These are phyloP conservation scores for Heterohyrax brucei DNA, from an alignment of 2,797 vertebrate genomes.

Conservation along the genomic window DNA sequence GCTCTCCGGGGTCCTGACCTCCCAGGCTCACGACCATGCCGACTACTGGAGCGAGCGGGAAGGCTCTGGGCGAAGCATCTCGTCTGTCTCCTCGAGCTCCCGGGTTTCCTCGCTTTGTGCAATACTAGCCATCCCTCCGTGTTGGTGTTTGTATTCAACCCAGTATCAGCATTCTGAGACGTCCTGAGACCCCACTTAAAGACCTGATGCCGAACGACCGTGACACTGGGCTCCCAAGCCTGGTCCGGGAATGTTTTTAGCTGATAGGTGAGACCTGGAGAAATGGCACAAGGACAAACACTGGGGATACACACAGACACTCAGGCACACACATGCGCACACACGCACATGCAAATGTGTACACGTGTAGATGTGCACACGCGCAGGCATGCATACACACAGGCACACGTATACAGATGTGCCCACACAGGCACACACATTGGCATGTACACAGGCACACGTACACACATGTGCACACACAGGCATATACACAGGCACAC, in stretches of 20 bases:
- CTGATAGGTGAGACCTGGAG: constrained; percentile 38
- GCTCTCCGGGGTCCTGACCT: no score
- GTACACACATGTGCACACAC: no score
- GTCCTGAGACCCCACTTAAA: not conserved
- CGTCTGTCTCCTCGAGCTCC: not conserved
- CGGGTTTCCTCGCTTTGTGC: not conserved
- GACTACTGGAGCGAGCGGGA: not conserved
- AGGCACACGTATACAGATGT: no score
- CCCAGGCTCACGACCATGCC: not conserved
- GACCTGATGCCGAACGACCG: not conserved
- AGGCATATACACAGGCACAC: no score
- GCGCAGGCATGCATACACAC: not conserved
- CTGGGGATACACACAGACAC: no score
- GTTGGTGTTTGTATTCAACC: not conserved
- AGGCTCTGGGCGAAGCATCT: not conserved
- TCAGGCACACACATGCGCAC: no score
- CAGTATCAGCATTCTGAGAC: not conserved
- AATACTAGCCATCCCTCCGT: not conserved
- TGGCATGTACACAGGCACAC: no score
- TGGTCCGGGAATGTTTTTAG: constrained; percentile 1
- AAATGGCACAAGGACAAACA: not conserved
- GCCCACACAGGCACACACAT: no score
- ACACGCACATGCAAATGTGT: no score
- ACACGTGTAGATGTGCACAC: not conserved
- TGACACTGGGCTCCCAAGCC: not conserved